Evolutionary conservation across 2,888 invertebrate species (phyloP).

Genomic region (Syritta pipiens): DNA sequence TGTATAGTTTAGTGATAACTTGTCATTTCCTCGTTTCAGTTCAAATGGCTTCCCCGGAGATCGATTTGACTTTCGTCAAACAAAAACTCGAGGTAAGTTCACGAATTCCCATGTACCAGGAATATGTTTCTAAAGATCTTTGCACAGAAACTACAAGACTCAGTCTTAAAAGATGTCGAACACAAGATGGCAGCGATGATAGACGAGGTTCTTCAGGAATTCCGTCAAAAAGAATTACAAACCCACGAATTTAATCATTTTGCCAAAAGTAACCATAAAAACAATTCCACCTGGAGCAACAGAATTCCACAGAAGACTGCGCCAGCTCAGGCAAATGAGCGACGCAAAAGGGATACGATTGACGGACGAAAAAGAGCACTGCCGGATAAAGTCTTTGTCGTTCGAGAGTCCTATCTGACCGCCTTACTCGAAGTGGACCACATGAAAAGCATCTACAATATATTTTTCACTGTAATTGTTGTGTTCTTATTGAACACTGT

Average conservation of each 20-base stretch:
- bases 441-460: slow-evolving; percentile 90
- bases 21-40: background rate
- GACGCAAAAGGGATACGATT: slow-evolving; percentile 65
- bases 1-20: background rate
- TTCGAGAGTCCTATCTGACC: slow-evolving; percentile 89
- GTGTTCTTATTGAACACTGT: slow-evolving; percentile 86
- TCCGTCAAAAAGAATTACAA: slow-evolving; percentile 75
- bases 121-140: background rate
- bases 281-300: slow-evolving; percentile 68
- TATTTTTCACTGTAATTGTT: slow-evolving; percentile 89
- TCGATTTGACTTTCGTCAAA: slow-evolving; percentile 34
- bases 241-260: slow-evolving; percentile 75
- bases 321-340: background rate
- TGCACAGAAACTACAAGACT: background rate
- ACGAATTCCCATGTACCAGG: no score
- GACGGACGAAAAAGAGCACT: slow-evolving; percentile 73
- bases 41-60: slow-evolving; percentile 24
- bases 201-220: slow-evolving; percentile 76
- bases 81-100: slow-evolving; percentile 41
- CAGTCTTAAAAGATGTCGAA: slow-evolving; percentile 74
- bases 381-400: slow-evolving; percentile 84
- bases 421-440: slow-evolving; percentile 88
- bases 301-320: slow-evolving; percentile 27
- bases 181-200: slow-evolving; percentile 75
- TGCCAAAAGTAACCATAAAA: slow-evolving; percentile 50